Evolutionary conservation across 2,797 vertebrate genomes (phyloP).

Genomic region (Myiotriccus ornatus): DNA sequence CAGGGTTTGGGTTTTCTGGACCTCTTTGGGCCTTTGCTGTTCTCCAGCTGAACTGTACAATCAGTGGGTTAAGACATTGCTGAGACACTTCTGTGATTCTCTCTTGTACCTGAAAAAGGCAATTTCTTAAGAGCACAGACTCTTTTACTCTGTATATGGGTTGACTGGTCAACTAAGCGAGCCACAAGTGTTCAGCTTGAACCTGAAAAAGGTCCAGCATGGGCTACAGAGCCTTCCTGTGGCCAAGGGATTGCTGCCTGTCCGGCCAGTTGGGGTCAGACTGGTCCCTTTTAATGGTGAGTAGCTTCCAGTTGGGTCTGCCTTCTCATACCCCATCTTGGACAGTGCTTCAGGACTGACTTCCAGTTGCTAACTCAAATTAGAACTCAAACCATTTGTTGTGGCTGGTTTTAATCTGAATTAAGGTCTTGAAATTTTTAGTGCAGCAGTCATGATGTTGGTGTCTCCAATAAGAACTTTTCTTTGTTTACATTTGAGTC

Average conservation of each 20-base stretch:
- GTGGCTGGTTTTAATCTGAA: background rate
- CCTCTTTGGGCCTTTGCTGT: background rate
- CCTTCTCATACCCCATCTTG: background rate
- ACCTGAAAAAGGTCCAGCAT: background rate
- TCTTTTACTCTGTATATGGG: background rate
- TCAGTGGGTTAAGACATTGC: background rate
- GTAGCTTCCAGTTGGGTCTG: background rate
- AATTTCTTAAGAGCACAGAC: background rate
- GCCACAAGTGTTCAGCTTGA: background rate
- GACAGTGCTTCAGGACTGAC: background rate
- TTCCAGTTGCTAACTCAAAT: background rate
- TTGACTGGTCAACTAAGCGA: background rate
- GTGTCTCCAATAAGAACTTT: background rate
- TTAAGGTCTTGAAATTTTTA: background rate
- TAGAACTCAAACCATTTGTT: background rate
- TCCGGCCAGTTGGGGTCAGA: background rate
- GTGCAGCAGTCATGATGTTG: background rate
- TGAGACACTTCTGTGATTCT: background rate
- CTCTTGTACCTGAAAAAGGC: background rate
- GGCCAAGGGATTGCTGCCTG: accelerated
- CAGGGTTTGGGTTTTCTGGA: background rate
- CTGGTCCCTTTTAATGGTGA: background rate
- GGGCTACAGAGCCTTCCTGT: background rate
- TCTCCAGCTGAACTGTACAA: background rate
- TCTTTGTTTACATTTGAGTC: background rate